Evolutionary conservation across 2,888 invertebrate species (phyloP).

Genomic region (Flexamia atlantica): DNA sequence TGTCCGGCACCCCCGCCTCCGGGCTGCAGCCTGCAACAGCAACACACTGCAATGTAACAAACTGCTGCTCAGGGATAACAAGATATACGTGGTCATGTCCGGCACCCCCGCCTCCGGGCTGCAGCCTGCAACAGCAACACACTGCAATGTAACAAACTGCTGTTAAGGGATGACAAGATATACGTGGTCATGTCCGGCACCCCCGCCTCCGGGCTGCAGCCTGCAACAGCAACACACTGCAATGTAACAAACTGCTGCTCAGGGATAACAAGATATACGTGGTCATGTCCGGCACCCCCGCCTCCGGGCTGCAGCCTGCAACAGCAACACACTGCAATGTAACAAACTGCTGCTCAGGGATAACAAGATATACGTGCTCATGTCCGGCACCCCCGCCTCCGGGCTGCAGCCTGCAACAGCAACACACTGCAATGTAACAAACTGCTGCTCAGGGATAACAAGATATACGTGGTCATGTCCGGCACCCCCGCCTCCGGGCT

Average conservation of each 20-base stretch:
- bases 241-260: too few species aligned
- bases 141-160: conserved; percentile 73
- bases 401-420: conserved; percentile 77
- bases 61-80: too few species aligned
- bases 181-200: conserved; percentile 94
- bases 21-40: conserved; percentile 76
- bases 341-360: background rate
- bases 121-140: conserved; percentile 75
- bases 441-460: too few species aligned
- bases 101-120: conserved; percentile 87
- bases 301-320: conserved; percentile 79
- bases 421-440: too few species aligned
- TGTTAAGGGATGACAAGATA: conserved; percentile 93
- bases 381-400: conserved; percentile 91
- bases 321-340: conserved; percentile 67
- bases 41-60: conserved; percentile 64
- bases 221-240: too few species aligned
- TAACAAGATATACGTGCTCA: conserved; percentile 76
- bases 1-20: conserved; percentile 91
- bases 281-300: conserved; percentile 95
- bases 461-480: conserved; percentile 97
- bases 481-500: conserved; percentile 87
- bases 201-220: conserved; percentile 82
- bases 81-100: conserved; percentile 84
- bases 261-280: too few species aligned